These are phyloP conservation scores for Uloborus plumipes DNA, from an alignment of 2,888 invertebrate species.

Conservation along the genomic window DNA sequence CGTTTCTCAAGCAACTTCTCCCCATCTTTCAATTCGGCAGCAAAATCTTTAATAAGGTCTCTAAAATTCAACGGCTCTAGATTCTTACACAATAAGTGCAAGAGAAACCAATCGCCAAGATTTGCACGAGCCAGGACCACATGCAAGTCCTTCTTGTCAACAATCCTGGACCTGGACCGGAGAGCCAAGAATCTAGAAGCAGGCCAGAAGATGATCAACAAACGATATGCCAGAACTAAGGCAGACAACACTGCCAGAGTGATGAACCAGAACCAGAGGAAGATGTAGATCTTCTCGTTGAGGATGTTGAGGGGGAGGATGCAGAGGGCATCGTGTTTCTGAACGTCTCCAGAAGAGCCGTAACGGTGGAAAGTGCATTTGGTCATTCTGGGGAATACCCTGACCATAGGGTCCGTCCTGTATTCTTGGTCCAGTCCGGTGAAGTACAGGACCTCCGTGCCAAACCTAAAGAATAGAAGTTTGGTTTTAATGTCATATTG, in stretches of 20 bases:
- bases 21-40: constrained; percentile 52
- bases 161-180: constrained; percentile 23
- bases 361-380: constrained; percentile 93
- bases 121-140: constrained; percentile 32
- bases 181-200: constrained; percentile 41
- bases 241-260: constrained; percentile 64
- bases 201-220: constrained; percentile 61
- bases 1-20: constrained; percentile 53
- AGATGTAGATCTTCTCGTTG: constrained; percentile 93
- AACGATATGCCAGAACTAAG: constrained; percentile 65
- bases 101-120: constrained; percentile 74
- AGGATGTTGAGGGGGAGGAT: constrained; percentile 90
- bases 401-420: constrained; percentile 79
- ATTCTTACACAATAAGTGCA: constrained; percentile 80
- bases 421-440: constrained; percentile 78
- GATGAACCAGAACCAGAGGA: constrained; percentile 86
- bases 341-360: constrained; percentile 88
- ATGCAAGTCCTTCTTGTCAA: constrained; percentile 41
- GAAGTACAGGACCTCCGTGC: constrained; percentile 80
- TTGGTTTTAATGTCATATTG: no score
- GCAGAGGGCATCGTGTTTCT: constrained; percentile 87
- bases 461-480: constrained; percentile 69
- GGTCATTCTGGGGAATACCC: constrained; percentile 85
- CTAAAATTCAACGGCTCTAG: constrained; percentile 88
- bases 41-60: constrained; percentile 78